These are phyloP conservation scores for Mustela nigripes DNA, from an alignment of 2,113 vertebrate genomes.

Conservation along the genomic window DNA sequence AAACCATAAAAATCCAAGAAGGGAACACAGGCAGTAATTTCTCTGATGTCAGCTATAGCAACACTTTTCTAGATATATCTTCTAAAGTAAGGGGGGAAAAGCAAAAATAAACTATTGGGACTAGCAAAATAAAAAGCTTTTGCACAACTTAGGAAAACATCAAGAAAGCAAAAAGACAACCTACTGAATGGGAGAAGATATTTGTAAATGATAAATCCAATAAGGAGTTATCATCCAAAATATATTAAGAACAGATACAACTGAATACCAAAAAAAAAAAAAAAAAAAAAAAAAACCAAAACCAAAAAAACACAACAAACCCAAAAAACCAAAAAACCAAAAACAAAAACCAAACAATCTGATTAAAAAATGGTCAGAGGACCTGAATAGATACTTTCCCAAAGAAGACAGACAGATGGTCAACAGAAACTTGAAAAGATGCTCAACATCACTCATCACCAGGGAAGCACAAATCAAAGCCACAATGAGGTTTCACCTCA, in stretches of 20 bases:
- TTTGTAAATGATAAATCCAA: not conserved
- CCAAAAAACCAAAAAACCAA: not conserved
- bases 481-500: not conserved
- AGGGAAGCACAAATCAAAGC: not conserved
- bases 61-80: not conserved
- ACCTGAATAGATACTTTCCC: not conserved
- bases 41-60: not conserved
- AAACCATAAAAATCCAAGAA: not conserved
- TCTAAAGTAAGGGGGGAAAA: not conserved
- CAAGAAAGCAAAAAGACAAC: not conserved
- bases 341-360: not conserved
- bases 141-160: not conserved
- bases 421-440: not conserved
- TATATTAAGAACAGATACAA: not conserved
- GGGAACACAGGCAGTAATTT: not conserved
- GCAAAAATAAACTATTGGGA: not conserved
- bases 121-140: not conserved
- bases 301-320: too few species aligned
- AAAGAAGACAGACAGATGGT: not conserved
- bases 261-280: not conserved
- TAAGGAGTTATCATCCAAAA: not conserved
- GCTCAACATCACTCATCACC: not conserved
- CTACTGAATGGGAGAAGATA: not conserved
- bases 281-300: not conserved
- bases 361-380: not conserved